Base-by-base conservation (phyloP, 1,140 invertebrate species). In the Campoletis sonorensis region DNA sequence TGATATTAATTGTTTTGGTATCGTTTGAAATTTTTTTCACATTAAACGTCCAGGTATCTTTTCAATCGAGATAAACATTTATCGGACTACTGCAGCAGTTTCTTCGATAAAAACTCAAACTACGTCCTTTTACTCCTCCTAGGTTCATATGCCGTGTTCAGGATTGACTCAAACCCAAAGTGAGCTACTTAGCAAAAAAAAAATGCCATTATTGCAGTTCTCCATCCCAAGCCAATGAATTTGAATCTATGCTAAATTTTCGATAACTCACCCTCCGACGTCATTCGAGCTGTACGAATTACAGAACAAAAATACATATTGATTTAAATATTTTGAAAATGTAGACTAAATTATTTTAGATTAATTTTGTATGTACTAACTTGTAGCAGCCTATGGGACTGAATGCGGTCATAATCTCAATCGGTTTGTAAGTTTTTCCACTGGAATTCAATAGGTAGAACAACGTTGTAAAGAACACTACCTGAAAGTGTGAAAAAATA, bases 391-490 rank as follows among this genome's bases (percentile, higher is more conserved):
- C 90, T 70, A 92, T 91, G 51, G 96, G 96, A 84, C 96, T 96
- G 64, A 97, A 94, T 45, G 93, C 93, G 4, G 95, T 95, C 77
- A 98, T 94, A 16, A 97, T 91, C 89, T 98, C 97, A 54, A 98
- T 95, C 0, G 98, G 98, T 89, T 98, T 98, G 88, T 99, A 99
- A 64, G 96, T 94, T 64, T 96, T 95, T 83, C 95, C 95, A 91
- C 98, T 99, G 1, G 96, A 96, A 83, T 96, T 97, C 64, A 99
- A 92, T 49, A 99, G 93, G 90, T 99, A 99, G 91, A 99, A 99
- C 5, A 99, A 92, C 0, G 98, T 97, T 2, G 98, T 99, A 85
- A 99, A 95, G 92, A 99, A 99, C 0, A 99, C 96, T 82, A 99
- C 95, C 97, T 98, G 87, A 18, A 92, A 92, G 71, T 82, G 1